Conservation (phyloP, 2,888 invertebrate genomes). For the Polymixis flavicincta region DNA sequence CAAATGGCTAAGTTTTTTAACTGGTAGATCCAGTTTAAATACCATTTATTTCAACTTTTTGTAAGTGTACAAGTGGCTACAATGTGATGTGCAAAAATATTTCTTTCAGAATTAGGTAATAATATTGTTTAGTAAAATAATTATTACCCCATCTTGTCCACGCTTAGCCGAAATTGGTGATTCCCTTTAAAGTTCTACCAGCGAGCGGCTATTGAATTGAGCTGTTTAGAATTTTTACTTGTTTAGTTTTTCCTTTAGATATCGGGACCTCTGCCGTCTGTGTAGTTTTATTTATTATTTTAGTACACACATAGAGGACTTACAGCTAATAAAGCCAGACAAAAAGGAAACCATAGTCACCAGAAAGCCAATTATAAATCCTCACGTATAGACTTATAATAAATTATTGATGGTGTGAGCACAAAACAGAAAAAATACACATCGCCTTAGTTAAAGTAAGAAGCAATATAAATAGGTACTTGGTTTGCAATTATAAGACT, state of each 20-base stretch:
- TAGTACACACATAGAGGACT: not conserved
- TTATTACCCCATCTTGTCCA: no score
- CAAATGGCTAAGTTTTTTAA: no score
- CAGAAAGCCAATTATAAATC: conserved; percentile 3
- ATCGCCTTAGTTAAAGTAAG: not conserved
- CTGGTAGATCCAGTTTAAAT: no score
- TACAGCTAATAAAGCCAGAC: not conserved
- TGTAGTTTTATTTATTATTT: not conserved
- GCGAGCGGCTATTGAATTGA: not conserved
- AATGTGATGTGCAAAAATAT: no score
- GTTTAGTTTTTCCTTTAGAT: not conserved
- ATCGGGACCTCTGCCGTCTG: no score
- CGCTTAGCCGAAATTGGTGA: no score
- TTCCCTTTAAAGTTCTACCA: not conserved
- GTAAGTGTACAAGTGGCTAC: no score
- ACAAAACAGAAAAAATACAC: not conserved
- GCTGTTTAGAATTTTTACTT: not conserved
- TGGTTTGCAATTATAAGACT: not conserved
- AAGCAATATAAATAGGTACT: not conserved
- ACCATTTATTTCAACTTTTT: no score
- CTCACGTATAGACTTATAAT: not conserved
- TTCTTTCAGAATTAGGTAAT: no score
- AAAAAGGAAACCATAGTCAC: not conserved
- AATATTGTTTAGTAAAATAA: no score
- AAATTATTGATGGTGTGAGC: not conserved